Percentiles rank a stretch among this genome's conserved stretches.
Evolutionary conservation across 2,797 vertebrate species (phyloP).

Genomic region (Eidolon dupreanum): DNA sequence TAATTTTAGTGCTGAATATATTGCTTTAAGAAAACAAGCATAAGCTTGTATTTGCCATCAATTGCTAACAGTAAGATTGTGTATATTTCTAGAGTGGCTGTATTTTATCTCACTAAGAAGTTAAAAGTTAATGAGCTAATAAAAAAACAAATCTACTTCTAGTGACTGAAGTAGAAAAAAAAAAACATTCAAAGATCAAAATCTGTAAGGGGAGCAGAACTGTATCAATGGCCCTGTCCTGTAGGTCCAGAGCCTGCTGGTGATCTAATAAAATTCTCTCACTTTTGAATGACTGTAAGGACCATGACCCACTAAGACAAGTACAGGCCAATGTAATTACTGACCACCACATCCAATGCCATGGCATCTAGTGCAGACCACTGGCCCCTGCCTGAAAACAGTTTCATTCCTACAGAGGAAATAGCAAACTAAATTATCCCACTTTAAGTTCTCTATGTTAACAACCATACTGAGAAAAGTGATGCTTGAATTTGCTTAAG

Average conservation of each 20-base stretch:
- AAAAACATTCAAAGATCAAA: not conserved
- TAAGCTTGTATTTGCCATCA: conserved; percentile 32
- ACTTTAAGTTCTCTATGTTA: not conserved
- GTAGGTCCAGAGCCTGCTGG: not conserved
- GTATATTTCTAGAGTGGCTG: not conserved
- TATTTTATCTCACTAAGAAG: conserved; percentile 33
- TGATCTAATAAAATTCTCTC: not conserved
- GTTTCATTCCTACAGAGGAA: not conserved
- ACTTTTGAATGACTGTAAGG: not conserved
- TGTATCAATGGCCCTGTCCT: not conserved
- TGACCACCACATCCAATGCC: not conserved
- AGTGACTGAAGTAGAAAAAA: not conserved
- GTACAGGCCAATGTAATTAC: not conserved
- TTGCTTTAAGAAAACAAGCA: conserved; percentile 10
- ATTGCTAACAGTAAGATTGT: conserved; percentile 20
- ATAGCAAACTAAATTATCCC: not conserved
- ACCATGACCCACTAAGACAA: not conserved
- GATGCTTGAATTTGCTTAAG: not conserved
- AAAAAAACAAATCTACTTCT: not conserved
- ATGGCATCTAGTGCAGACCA: not conserved
- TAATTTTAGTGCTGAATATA: conserved; percentile 49
- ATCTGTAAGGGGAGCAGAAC: not conserved
- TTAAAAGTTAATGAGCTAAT: conserved; percentile 42
- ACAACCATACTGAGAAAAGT: not conserved
- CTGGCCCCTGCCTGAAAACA: not conserved